Base-by-base conservation (phyloP, 2,113 vertebrate genomes). In the Amia ocellicauda region DNA sequence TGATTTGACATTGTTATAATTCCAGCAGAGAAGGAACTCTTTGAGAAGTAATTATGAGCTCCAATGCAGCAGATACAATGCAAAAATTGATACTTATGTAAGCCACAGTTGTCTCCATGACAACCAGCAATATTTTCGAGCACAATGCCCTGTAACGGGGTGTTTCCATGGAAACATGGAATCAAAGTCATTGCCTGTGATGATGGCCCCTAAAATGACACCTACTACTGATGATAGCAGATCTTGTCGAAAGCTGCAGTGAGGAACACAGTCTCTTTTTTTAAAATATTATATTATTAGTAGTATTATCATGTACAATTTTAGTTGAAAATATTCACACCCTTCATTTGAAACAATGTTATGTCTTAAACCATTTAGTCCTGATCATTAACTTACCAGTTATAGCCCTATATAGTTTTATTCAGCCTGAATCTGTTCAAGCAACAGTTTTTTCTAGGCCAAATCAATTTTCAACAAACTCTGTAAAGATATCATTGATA, bases 81-180 rank as follows among this genome's bases (percentile, higher is more conserved):
- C 31, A 74, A 60, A 63, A 60, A 64, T 80, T 75, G 85, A 83
- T 84, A 83, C 87, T 88, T 88, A 88, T 86, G 86, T 87, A 88
- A 88, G 83, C 73, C 64, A 68, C 76, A 70, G 68, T 67, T 74
- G 83, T 89, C 80, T 83, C 87, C 80, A 86, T 85, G 66, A 71
- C 68, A 79, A 89, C 85, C 70, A 20, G 73, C 75, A 69, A 76
- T 82, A 81, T 81, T 77, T 63, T 68, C 3, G 51, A 76, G 70
- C 74, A 75, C 82, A 71, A 71, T 74, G 71, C 73, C 78, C 79
- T 80, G 58, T 76, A 82, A 78, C 78, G 80, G 79, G 77, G 72
- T 78, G 86, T 88, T 89, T 83, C 87, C 83, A 88, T 87, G 81
- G 87, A 69, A 82, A 89, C 87, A 68, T 40, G 10, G 53, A 63